Evolutionary conservation across 1,140 invertebrate species (phyloP).

Genomic region (Leptoteleia sp.): DNA sequence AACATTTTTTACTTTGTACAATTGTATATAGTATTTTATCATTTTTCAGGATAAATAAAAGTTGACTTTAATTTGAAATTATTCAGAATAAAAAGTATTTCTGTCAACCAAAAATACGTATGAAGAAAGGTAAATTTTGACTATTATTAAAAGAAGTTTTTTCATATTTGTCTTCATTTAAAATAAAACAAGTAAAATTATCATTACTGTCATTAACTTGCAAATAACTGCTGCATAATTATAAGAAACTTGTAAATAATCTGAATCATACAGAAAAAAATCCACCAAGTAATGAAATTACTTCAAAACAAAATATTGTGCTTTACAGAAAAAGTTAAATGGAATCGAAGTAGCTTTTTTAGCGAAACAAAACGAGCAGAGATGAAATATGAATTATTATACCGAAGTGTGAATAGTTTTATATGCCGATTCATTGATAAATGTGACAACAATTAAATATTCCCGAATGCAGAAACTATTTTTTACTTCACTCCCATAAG

Average conservation of each 20-base stretch:
- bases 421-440: constrained; percentile 23
- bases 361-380: constrained; percentile 24
- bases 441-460: constrained; percentile 6
- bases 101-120: constrained; percentile 22
- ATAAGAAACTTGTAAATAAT: constrained; percentile 44
- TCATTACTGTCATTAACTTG: constrained; percentile 9
- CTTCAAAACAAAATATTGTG: constrained; percentile 38
- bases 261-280: constrained; percentile 12
- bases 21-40: too few species aligned
- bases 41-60: too few species aligned
- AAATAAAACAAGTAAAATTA: constrained; percentile 8
- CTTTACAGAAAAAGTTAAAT: constrained; percentile 35
- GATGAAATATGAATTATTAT: constrained; percentile 14
- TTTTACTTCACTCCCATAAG: constrained; percentile 13
- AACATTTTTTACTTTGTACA: neutral
- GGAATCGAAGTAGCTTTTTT: constrained; percentile 55
- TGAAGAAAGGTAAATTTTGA: constrained; percentile 11
- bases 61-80: constrained; percentile 21
- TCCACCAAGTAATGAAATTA: constrained; percentile 44
- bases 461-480: constrained; percentile 26
- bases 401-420: constrained; percentile 25
- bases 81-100: constrained; percentile 27
- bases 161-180: constrained; percentile 18
- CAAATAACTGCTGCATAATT: constrained; percentile 33
- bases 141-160: constrained; percentile 20